A percentile compares a stretch with the other conserved stretches of the same genome.
phyloP scores from a whole-genome alignment of 2,797 vertebrate genomes.

The Helicolenus hilgendorfi region DNA sequence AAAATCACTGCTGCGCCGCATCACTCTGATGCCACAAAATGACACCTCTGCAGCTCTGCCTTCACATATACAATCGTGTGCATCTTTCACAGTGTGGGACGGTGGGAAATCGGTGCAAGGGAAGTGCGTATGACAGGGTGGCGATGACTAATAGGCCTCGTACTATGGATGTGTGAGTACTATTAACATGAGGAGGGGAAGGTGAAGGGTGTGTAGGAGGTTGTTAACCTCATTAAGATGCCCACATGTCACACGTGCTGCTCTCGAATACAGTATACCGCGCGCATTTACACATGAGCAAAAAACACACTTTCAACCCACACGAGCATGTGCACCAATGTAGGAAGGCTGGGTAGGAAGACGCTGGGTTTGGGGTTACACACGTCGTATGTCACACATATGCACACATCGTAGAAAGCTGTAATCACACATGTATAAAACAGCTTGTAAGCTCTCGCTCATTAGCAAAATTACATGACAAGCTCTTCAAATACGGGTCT shows the following conservation, averaged over 20 bases:
- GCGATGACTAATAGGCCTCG: constrained; percentile 53
- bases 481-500: constrained; percentile 5
- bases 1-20: constrained; percentile 21
- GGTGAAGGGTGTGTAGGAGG: constrained; percentile 56
- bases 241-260: constrained; percentile 42
- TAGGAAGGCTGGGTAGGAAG: background rate
- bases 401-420: background rate
- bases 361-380: constrained; percentile 4
- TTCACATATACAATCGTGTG: constrained; percentile 30
- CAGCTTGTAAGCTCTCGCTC: constrained; percentile 49
- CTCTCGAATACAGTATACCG: background rate
- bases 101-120: constrained; percentile 15
- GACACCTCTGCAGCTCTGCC: constrained; percentile 37
- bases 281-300: background rate
- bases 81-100: constrained; percentile 35
- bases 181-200: background rate
- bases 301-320: constrained; percentile 24
- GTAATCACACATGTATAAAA: constrained; percentile 53
- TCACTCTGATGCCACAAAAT: constrained; percentile 32
- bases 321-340: constrained; percentile 3
- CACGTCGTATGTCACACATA: background rate
- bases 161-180: constrained; percentile 30
- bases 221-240: constrained; percentile 76
- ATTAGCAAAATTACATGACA: constrained; percentile 53
- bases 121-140: constrained; percentile 44